Conservation (phyloP, 2,113 vertebrate species). For the Amphiprion ocellaris region DNA sequence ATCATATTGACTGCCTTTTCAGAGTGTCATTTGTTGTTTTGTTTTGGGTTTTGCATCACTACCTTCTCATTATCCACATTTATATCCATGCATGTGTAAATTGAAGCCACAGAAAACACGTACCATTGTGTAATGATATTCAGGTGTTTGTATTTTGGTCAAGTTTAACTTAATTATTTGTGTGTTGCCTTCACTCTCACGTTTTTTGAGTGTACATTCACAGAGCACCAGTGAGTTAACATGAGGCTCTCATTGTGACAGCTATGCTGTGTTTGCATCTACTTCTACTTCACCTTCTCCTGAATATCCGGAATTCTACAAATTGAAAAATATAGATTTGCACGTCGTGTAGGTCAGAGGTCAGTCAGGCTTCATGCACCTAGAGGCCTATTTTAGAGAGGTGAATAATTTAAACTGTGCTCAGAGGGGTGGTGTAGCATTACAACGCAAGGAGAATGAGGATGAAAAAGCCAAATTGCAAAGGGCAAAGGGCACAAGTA, state of each 20-base stretch:
- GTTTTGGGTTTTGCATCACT: no score
- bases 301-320: conserved; percentile 44
- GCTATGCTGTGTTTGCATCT: neutral
- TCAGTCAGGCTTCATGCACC: conserved; percentile 63
- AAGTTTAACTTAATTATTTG: neutral
- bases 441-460: conserved; percentile 59
- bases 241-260: neutral
- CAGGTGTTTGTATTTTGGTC: neutral
- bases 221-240: no score
- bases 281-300: conserved; percentile 7
- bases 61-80: neutral
- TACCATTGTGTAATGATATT: neutral
- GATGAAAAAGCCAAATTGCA: conserved; percentile 73
- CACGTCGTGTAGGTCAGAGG: conserved; percentile 65
- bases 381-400: conserved; percentile 70
- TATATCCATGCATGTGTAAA: neutral
- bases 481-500: conserved; percentile 76
- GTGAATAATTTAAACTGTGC: conserved; percentile 80
- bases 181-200: neutral
- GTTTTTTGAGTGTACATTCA: neutral
- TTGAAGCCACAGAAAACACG: no score
- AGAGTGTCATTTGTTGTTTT: no score
- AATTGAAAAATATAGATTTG: conserved; percentile 76
- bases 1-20: no score
- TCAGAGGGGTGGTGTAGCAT: conserved; percentile 67